Conservation (phyloP, 2,797 vertebrate species). For the Karalla daura region DNA sequence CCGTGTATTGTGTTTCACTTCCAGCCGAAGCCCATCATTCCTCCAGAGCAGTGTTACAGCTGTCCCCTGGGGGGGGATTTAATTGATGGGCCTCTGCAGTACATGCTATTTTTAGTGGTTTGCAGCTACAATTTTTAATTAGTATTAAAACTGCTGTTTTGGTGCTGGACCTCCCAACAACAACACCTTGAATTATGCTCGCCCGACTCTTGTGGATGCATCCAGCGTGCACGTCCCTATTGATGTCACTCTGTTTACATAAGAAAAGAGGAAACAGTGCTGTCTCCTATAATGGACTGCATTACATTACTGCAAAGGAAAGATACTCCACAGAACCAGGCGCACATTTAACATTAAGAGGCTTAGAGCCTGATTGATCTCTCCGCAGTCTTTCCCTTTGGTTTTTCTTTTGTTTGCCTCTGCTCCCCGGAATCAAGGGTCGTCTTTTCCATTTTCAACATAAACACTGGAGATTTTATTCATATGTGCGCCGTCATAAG, state of each 20-base stretch:
- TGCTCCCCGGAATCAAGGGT: conserved; percentile 27
- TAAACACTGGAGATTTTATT: conserved; percentile 26
- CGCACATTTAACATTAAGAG: conserved; percentile 35
- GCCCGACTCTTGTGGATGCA: conserved; percentile 23
- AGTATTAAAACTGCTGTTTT: conserved; percentile 70
- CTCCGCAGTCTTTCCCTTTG: neutral
- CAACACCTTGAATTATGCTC: conserved; percentile 60
- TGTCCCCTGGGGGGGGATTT: conserved; percentile 62
- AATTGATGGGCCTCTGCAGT: conserved; percentile 68
- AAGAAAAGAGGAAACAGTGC: conserved; percentile 1
- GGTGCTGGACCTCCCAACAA: conserved; percentile 54
- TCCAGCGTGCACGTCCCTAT: conserved; percentile 3
- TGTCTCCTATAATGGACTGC: conserved; percentile 1
- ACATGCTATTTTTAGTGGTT: conserved; percentile 77
- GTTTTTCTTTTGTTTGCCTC: conserved; percentile 36
- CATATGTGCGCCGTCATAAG: conserved; percentile 33
- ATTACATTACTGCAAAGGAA: conserved; percentile 16
- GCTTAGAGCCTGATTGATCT: conserved; percentile 24
- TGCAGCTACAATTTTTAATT: conserved; percentile 77
- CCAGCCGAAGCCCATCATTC: conserved; percentile 52
- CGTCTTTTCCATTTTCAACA: conserved; percentile 35
- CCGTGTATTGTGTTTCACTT: conserved; percentile 63
- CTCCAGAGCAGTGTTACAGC: conserved; percentile 65
- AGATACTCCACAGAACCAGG: conserved; percentile 7
- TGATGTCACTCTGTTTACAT: conserved; percentile 5